Evolutionary conservation across 2,113 vertebrate genomes (phyloP), one percentile per base, ranked within the genome.

Genomic region (Merops nubicus): DNA sequence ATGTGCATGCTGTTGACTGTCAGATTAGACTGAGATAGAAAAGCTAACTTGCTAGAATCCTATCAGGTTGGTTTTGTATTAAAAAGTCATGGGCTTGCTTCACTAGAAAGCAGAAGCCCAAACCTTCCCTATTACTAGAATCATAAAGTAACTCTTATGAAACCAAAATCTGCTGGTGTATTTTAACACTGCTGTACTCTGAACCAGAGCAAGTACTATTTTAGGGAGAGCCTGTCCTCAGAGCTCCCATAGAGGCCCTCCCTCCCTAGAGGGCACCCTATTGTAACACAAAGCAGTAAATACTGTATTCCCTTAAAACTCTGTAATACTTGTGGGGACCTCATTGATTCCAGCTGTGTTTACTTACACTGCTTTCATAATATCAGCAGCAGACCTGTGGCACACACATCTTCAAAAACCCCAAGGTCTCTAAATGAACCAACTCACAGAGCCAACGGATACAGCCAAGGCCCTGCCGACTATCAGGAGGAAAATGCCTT

Each of bases 391-490:
- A 60, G 54, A 40, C 3, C 33, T 40, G 28, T n/a, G 11, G 53
- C 42, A 50, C 34, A 45, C 4, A 1, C 28, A 48, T 31, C 45
- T 90, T 56, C 15, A 86, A 67, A 93, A 54, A 59, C 25, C 15
- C 53, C 19, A 76, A 65, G 15, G 59, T 54, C 92, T 80, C 25
- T 34, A 76, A 83, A 33, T 0, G 0, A 78, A 74, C 5, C 16
- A 51, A 2, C 38, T 82, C 36, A 56, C n/a, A 47, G 29, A 31
- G 65, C 19, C 33, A 56, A 6, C 21, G 0, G 2, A 38, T 21
- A 63, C 5, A 60, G n/a, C 25, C 0, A 0, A 86, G 28, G 7
- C 33, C 20, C 5, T 3, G 6, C 17, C 2, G 1, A 74, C 33
- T 36, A 59, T 6, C 67, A 62, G 48, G 68, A 73, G 17, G 25